Conservation (phyloP, 2,797 vertebrate species). For the Graptemys geographica region DNA sequence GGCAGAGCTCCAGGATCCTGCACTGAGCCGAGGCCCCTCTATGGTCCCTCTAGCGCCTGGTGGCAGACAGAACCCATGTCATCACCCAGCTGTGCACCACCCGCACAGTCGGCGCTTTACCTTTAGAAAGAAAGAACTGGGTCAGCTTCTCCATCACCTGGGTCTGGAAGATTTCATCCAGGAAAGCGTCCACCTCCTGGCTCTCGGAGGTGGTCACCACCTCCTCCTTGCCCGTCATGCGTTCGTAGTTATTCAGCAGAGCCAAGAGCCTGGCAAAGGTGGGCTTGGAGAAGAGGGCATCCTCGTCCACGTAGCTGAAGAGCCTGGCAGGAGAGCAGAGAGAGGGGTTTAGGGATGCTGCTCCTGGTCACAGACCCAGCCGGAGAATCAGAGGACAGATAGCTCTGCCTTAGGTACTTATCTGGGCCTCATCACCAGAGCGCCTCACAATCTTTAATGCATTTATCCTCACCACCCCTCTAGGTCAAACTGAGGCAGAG, state of each 20-base stretch:
- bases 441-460: not conserved
- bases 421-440: not conserved
- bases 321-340: slow-evolving; percentile 69
- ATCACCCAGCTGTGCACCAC: not conserved
- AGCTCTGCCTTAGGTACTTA: not conserved
- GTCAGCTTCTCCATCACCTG: slow-evolving; percentile 83
- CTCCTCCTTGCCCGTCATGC: slow-evolving; percentile 81
- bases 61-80: not conserved
- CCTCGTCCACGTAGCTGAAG: slow-evolving; percentile 81
- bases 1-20: not conserved
- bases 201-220: slow-evolving; percentile 75
- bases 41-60: not conserved
- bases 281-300: slow-evolving; percentile 81
- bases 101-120: slow-evolving; percentile 48
- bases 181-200: slow-evolving; percentile 83
- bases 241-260: slow-evolving; percentile 85
- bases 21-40: not conserved
- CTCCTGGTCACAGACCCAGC: not conserved
- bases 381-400: not conserved
- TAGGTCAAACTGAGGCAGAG: not conserved
- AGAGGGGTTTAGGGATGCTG: not conserved
- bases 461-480: not conserved
- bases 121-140: slow-evolving; percentile 82
- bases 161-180: slow-evolving; percentile 82
- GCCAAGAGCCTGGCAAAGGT: slow-evolving; percentile 81